Conservation (phyloP, 2,797 vertebrate genomes). For the Varecia variegata region DNA sequence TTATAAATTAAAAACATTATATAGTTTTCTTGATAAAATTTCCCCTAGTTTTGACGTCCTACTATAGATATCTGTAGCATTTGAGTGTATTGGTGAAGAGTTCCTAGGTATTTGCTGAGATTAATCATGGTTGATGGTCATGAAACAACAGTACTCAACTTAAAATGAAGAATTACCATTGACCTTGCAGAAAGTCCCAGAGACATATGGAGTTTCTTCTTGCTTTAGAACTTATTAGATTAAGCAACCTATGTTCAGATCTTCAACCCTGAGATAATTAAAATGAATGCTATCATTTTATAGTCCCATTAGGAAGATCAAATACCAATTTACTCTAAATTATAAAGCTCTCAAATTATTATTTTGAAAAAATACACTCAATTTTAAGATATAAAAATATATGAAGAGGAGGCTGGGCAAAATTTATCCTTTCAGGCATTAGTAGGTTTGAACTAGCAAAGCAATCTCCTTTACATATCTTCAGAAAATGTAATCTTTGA, state of each 20-base stretch:
- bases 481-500: conserved; percentile 36
- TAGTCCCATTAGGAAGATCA: background rate
- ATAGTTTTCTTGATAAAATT: background rate
- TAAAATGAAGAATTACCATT: background rate
- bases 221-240: conserved; percentile 20
- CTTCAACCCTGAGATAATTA: background rate
- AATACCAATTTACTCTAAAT: conserved; percentile 23
- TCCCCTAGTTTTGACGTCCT: background rate
- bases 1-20: conserved; percentile 4
- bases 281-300: conserved; percentile 20
- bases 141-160: background rate
- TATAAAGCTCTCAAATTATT: conserved; percentile 6
- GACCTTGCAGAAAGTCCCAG: background rate
- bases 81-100: background rate
- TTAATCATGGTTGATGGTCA: background rate
- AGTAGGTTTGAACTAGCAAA: conserved; percentile 34
- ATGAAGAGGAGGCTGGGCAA: background rate
- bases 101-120: background rate
- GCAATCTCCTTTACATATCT: background rate
- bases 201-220: background rate
- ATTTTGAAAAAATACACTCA: background rate
- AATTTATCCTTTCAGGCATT: background rate
- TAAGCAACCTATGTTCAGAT: conserved; percentile 25
- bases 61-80: background rate
- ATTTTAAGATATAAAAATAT: conserved; percentile 18